Conservation (phyloP, 2,113 vertebrate species). For the Brachionichthys hirsutus region DNA sequence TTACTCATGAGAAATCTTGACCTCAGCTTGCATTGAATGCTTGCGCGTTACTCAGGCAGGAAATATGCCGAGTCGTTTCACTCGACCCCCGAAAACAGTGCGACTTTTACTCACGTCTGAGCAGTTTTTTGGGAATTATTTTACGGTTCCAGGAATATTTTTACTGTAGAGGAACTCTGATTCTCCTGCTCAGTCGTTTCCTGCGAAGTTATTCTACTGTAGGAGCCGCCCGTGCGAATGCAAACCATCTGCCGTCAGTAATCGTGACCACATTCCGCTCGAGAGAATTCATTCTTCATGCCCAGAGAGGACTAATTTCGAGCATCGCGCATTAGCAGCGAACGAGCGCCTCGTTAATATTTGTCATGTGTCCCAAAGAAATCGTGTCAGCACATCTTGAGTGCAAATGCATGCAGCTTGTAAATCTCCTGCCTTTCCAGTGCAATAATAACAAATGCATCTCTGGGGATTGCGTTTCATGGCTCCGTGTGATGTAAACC, state of each 20-base stretch:
- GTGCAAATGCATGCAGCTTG: conserved; percentile 58
- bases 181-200: background rate
- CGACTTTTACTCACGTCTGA: background rate
- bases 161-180: background rate
- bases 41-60: conserved; percentile 27
- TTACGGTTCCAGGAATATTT: background rate
- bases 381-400: conserved; percentile 71
- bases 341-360: conserved; percentile 52
- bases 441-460: conserved; percentile 76
- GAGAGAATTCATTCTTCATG: conserved; percentile 17
- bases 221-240: conserved; percentile 2
- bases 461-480: conserved; percentile 61
- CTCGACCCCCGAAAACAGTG: background rate
- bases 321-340: conserved; percentile 22
- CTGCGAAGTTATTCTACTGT: no score
- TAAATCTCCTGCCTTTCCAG: conserved; percentile 62
- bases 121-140: background rate
- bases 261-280: background rate
- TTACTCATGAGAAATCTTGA: conserved; percentile 43
- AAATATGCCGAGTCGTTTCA: conserved; percentile 30
- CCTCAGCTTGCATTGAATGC: conserved; percentile 23
- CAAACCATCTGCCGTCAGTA: conserved; percentile 19
- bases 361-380: conserved; percentile 53
- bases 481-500: conserved; percentile 69
- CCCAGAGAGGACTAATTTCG: conserved; percentile 36